Base-by-base conservation (phyloP, 2,888 invertebrate genomes). In the Drosophila neonasuta region DNA sequence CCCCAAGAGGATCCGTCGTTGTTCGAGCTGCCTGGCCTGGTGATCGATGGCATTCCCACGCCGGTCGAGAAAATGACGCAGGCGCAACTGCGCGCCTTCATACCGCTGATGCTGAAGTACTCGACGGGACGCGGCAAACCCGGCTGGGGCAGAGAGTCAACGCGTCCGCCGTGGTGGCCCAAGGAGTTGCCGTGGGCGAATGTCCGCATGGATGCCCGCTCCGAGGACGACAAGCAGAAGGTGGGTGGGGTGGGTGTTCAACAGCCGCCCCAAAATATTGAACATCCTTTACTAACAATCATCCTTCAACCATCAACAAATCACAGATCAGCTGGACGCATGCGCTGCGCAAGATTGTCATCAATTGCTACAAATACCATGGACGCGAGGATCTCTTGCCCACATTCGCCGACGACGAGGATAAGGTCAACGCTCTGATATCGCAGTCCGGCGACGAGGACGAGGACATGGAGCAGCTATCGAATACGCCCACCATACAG, bases 11-110 rank as follows among this genome's bases (percentile, higher is more conserved):
- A 97, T 92, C 97, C 98, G 4, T 95, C 96, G 75, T 93, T 98
- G 62, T 98, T 98, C 91, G 98, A 98, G 92, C 92, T 99, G 91
- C 99, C 99, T 71, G 97, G 98, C 48, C 93, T 99, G 76, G 97
- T 98, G 87, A 97, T 99, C 88, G 98, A 99, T 92, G 98, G 98
- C 73, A 99, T 98, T 90, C 98, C 98, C 73, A 99, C 98, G 68
- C 98, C 98, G 13, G 98, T 99, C 0, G 98, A 99, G 92, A 99
- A 99, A 93, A 99, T 99, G 99, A 99, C 98, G 42, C 98, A 98
- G 92, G 98, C 98, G 58, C 98, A 99, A 92, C 92, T 99, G 68
- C 92, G 99, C 86, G 98, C 98, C 65, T 99, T 99, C 91, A 99
- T 99, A 87, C 98, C 98, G 72, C 93, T 99, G 84, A 99, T 99